Base-by-base conservation (phyloP, 2,888 invertebrate species). In the Lissonota sp. region DNA sequence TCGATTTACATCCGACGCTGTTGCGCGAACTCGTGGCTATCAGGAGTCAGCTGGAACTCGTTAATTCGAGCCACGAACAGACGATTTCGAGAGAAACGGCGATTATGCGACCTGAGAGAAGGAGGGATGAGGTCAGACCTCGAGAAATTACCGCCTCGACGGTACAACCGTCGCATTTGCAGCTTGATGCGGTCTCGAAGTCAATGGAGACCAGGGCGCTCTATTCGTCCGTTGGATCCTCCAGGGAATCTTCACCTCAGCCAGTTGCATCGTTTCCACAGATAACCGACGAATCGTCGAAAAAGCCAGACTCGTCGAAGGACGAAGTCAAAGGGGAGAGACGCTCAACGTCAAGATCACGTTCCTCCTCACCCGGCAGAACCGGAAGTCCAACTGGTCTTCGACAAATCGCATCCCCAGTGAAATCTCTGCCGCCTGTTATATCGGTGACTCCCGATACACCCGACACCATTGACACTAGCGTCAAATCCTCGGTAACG, bases 1-100 rank as follows among this genome's bases (percentile, higher is more conserved):
- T 95, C 87, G 94, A 95, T 73, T 94, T 96, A 1, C 93, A 93
- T 83, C 93, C 93, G 71, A 79, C 84, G 0, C 26, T 86, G 40
- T 83, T 92, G n/a, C 87, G 87, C 49, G 92, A 92, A 67, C 78
- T 92, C 5, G 87, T 92, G 14, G 92, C 92, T 4, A 92, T 92
- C 42, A 90, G 90, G 16, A 91, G 90, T 76, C 91, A 92, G 76
- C 78, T 91, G 71, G 90, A 91, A 44, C 73, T 83, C 1, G 90
- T 87, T 49, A 83, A 86, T 5, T 80, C 83, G 55, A 51, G 82
- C 1, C 86, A 86, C 26, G 26, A 26, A 26, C 26, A 0, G 72
- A 77, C 71, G 72, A 85, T 84, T 40, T 80, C 83, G 8, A 70
- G 84, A 53, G 86, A 85, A 58, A 51, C 79, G 39, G 82, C 70